Conservation (phyloP, 2,113 vertebrate genomes). For the Machaerirhynchus nigripectus region DNA sequence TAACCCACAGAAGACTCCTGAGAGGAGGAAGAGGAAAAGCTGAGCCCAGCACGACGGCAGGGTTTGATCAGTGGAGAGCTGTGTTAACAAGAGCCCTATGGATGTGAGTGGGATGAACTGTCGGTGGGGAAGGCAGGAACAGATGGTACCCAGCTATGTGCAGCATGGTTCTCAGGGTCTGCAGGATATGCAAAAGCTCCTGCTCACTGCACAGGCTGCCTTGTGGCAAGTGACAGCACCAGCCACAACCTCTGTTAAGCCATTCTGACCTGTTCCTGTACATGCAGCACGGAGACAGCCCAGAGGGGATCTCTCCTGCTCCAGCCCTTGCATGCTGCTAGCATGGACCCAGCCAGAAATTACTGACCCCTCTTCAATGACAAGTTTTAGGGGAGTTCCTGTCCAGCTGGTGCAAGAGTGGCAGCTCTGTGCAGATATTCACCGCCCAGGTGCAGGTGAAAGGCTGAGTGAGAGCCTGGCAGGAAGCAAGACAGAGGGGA, state of each 20-base stretch:
- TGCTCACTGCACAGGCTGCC: neutral
- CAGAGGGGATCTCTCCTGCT: neutral
- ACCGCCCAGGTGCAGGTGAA: neutral
- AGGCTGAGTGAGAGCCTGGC: neutral
- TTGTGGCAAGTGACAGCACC: neutral
- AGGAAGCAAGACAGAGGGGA: neutral
- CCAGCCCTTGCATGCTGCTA: neutral
- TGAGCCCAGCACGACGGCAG: neutral
- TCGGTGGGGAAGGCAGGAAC: neutral
- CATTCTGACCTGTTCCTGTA: neutral
- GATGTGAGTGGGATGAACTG: constrained; percentile 1
- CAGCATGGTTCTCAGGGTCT: neutral
- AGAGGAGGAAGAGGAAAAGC: neutral
- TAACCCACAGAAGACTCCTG: neutral
- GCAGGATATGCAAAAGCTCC: neutral
- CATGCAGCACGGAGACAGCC: neutral
- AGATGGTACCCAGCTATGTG: constrained; percentile 22
- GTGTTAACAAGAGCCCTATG: constrained; percentile 35
- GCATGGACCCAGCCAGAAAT: neutral
- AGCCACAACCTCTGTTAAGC: neutral
- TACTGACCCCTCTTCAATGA: neutral
- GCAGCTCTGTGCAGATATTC: neutral
- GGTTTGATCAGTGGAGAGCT: neutral
- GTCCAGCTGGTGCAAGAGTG: neutral
- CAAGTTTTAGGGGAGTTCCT: neutral